Evolutionary conservation across 1,140 invertebrate species (phyloP), one percentile per base, ranked within the genome.

Genomic region (Rhizoglyphus robini): DNA sequence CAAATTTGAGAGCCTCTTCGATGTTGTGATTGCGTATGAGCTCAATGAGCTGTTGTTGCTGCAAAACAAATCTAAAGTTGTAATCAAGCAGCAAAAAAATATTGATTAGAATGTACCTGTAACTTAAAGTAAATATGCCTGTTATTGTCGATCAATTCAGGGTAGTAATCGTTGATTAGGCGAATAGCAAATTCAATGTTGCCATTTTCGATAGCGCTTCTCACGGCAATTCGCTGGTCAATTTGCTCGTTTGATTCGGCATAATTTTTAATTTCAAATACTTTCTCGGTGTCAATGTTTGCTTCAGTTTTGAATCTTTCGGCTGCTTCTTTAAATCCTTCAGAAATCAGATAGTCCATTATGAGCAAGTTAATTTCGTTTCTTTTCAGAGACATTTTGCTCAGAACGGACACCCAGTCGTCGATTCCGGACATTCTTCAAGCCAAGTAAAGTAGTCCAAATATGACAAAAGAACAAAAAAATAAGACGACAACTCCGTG

Each of bases 251-350:
- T 47, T 4, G 66, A 31, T 25, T 68, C 68, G 11, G 25, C 47
- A 38, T 41, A 18, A 20, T 47, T 34, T 48, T 59, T 32, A 8
- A 66, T 20, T 11, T 34, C 34, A 36, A 23, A 25, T 20, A 38
- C 11, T 25, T 65, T 31, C 18, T 47, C 23, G 11, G 15, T 30
- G 15, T 65, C 41, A 25, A 85, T 83, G 8, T 90, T 88, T 13
- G 92, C 91, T 76, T 98, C 95, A 72, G 88, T 82, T 75, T 93
- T 86, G 76, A 98, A 97, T 76, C 94, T 96, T 72, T 97, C 88
- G 0, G 94, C 94, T 29, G 94, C 94, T 77, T 97, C 94, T 77
- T 98, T 96, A 72, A 96, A 96, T 8, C 93, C 92, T 75, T 96
- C 93, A 94, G 74, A 4, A 1, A 96, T 90, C 69, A 98, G 81